Base-by-base conservation (phyloP, 2,888 invertebrate genomes). In the Callyntrura guangdongensis region DNA sequence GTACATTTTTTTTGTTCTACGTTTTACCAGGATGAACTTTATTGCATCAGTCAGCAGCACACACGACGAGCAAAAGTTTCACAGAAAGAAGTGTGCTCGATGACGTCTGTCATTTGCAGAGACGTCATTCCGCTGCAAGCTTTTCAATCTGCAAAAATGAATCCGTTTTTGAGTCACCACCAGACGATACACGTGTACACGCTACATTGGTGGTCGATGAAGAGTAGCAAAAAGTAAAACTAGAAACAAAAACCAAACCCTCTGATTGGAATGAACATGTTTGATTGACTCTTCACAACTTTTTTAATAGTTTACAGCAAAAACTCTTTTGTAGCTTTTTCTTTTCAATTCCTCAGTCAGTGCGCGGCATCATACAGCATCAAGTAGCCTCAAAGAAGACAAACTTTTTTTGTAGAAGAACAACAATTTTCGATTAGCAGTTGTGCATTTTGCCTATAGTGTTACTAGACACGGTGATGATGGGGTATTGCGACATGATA, bases 401-500 rank as follows among this genome's bases (percentile, higher is more conserved):
- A 9, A 61, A 20, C 1, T 2, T 61, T 3, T 61, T 20, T 20
- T 74, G 74, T 20, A 22, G 49, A 74, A 47, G 49, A 74, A 74
- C 47, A 72, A 47, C 74, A 14, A n/a, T 14, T 49, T 74, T 53
- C 49, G 49, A 74, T 74, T 74, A 74, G 47, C 49, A 74, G 36
- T 36, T 36, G 36, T 36, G 36, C 36, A 36, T 36, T 36, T 4
- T 36, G n/a, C n/a, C n/a, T n/a, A n/a, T n/a, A n/a, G n/a, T n/a
- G n/a, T n/a, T n/a, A n/a, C n/a, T n/a, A n/a, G n/a, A n/a, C n/a
- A n/a, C 22, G 49, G 22, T 74, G 74, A 49, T 53, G 74, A 14
- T 74, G 49, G 25, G 3, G 17, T 53, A 20, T 49, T 74, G 49
- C 74, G 74, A 22, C 49, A 53, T 49, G 74, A 74, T 49, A 49